These are phyloP conservation scores for Eueides isabella DNA, from an alignment of 1,140 invertebrate genomes.

Conservation along the genomic window DNA sequence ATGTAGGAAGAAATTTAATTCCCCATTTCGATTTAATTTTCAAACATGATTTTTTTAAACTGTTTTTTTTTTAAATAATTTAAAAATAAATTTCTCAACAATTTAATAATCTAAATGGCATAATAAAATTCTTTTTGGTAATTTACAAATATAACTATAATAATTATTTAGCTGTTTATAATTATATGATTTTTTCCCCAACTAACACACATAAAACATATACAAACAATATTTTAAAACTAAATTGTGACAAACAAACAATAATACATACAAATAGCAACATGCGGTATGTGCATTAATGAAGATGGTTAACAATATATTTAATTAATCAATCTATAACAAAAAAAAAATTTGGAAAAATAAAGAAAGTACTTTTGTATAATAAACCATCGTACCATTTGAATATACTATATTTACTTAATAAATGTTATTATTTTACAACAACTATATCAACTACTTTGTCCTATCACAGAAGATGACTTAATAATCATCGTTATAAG, in stretches of 20 bases:
- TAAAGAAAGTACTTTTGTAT: background rate
- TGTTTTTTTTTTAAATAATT: too few species aligned
- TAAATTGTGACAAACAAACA: background rate
- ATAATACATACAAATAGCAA: background rate
- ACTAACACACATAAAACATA: background rate
- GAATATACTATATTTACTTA: background rate
- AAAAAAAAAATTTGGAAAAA: background rate
- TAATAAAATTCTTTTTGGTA: background rate
- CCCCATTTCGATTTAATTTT: too few species aligned
- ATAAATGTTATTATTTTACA: background rate
- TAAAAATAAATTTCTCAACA: background rate
- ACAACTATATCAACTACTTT: background rate
- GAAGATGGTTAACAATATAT: background rate
- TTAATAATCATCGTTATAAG: too few species aligned
- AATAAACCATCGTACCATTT: background rate
- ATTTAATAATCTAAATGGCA: background rate
- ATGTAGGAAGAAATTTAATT: too few species aligned
- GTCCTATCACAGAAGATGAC: too few species aligned
- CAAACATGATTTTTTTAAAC: too few species aligned
- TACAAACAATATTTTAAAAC: background rate
- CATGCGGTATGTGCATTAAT: conserved; percentile 6
- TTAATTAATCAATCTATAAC: background rate
- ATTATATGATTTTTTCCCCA: background rate
- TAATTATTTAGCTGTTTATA: background rate
- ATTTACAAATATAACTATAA: background rate